These are phyloP conservation scores for Tenthredo livida DNA, from an alignment of 2,888 invertebrate genomes.

Conservation along the genomic window DNA sequence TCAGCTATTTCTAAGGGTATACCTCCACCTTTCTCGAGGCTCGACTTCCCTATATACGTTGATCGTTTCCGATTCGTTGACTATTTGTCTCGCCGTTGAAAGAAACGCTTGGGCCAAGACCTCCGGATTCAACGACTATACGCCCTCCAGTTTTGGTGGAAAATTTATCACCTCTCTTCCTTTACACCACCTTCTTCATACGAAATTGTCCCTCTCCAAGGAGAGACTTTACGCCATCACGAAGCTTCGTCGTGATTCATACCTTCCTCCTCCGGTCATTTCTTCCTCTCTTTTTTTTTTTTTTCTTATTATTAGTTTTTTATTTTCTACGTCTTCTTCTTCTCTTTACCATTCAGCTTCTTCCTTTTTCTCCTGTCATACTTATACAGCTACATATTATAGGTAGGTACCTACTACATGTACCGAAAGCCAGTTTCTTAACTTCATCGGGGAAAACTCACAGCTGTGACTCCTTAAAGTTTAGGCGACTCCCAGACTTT, in stretches of 20 bases:
- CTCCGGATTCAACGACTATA: slow-evolving; percentile 18
- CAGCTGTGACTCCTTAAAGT: slow-evolving; percentile 36
- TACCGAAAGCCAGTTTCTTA: background rate
- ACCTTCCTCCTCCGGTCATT: slow-evolving; percentile 36
- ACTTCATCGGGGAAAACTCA: background rate
- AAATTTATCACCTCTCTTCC: slow-evolving; percentile 46
- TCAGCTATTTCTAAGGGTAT: background rate
- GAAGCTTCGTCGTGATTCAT: slow-evolving; percentile 41
- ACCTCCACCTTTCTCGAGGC: background rate
- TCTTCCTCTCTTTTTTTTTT: background rate
- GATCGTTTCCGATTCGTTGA: slow-evolving; percentile 44
- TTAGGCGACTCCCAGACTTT: background rate
- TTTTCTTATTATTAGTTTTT: background rate
- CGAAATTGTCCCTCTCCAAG: slow-evolving; percentile 35
- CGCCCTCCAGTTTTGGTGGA: slow-evolving; percentile 10
- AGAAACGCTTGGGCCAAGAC: slow-evolving; percentile 10
- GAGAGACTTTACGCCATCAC: slow-evolving; percentile 29
- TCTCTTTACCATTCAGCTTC: background rate
- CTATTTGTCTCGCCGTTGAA: slow-evolving; percentile 39
- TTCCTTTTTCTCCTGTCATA: background rate
- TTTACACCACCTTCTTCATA: slow-evolving; percentile 47
- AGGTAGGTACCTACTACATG: background rate
- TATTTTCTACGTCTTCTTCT: background rate
- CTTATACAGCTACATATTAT: background rate
- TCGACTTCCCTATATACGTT: background rate